Evolutionary conservation across 2,888 invertebrate genomes (phyloP).

Genomic region (Rhodophaea formosa): DNA sequence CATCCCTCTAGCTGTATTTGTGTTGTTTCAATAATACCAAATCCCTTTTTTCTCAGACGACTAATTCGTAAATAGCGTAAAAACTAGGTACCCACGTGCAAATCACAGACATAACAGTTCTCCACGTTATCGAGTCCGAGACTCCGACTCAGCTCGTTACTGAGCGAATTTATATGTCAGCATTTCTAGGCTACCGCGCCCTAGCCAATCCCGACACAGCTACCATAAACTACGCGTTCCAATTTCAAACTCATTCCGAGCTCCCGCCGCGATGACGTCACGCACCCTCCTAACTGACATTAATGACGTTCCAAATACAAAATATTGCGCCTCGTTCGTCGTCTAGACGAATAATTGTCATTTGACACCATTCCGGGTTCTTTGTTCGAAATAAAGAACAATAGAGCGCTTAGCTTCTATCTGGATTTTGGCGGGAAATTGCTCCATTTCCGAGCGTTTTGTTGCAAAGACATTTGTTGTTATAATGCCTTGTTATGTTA

Average conservation of each 20-base stretch:
- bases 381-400: constrained; percentile 11
- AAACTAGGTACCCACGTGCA: too few relatives aligned
- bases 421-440: constrained; percentile 14
- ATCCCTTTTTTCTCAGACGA: too few relatives aligned
- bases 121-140: not conserved
- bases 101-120: not conserved
- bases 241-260: constrained; percentile 29
- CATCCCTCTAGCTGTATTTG: too few relatives aligned
- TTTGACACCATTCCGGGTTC: constrained; percentile 25
- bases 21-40: too few relatives aligned
- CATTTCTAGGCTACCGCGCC: constrained; percentile 11
- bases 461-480: not conserved
- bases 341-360: constrained; percentile 30
- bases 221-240: constrained; percentile 30
- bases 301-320: constrained; percentile 28
- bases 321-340: constrained; percentile 23
- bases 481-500: not conserved
- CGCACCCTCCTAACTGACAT: constrained; percentile 20
- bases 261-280: constrained; percentile 33
- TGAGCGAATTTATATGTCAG: not conserved
- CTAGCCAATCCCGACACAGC: constrained; percentile 28
- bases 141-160: not conserved
- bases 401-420: constrained; percentile 5
- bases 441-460: constrained; percentile 11
- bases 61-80: too few relatives aligned